These are phyloP conservation scores for Eudemis profundana DNA, from an alignment of 2,888 invertebrate genomes.

Conservation along the genomic window DNA sequence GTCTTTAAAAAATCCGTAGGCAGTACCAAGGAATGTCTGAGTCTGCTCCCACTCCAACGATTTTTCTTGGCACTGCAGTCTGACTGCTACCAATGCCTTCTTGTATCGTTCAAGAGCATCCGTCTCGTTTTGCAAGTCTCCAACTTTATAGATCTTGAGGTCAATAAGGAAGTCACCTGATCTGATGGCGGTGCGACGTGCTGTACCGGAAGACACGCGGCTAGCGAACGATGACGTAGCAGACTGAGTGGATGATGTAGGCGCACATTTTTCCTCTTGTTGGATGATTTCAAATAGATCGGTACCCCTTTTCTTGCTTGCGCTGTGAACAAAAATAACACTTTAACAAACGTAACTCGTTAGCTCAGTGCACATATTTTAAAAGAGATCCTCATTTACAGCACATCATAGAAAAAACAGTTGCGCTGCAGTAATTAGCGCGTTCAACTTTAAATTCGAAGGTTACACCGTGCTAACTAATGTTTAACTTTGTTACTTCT, in stretches of 20 bases:
- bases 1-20: background rate
- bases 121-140: background rate
- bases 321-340: conserved; percentile 15
- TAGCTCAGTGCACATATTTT: no score
- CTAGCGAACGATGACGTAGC: conserved; percentile 10
- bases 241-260: background rate
- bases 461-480: background rate
- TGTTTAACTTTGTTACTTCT: no score
- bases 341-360: background rate
- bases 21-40: background rate
- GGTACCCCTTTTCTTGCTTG: conserved; percentile 1
- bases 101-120: conserved; percentile 7
- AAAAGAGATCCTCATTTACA: no score
- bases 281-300: conserved; percentile 6
- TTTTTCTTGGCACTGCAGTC: conserved; percentile 4
- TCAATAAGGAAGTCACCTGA: conserved; percentile 14
- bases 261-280: background rate
- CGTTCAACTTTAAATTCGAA: background rate
- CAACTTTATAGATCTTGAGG: conserved; percentile 5
- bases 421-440: background rate
- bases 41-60: background rate
- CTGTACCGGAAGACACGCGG: conserved; percentile 14
- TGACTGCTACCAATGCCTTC: conserved; percentile 1
- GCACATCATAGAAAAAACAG: no score
- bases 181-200: background rate